These are phyloP conservation scores for Prosopocoilus inquinatus DNA, from an alignment of 2,888 invertebrate species.

Conservation along the genomic window DNA sequence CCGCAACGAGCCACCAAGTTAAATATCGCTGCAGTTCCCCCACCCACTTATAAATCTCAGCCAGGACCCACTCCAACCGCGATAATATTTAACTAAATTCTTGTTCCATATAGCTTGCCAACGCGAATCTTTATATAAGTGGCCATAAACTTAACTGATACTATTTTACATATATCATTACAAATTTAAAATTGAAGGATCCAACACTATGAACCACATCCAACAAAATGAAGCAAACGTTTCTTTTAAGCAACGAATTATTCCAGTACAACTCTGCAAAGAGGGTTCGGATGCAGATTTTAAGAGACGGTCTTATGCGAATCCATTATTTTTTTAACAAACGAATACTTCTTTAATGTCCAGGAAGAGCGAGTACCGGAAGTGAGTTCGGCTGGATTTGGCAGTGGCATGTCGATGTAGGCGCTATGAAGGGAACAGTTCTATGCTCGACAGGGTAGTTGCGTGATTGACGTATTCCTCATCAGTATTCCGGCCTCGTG, in stretches of 20 bases:
- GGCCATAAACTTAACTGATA: constrained; percentile 19
- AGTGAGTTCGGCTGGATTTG: constrained; percentile 12
- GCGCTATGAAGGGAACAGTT: constrained; percentile 25
- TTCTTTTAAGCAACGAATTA: no score
- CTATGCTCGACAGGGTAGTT: constrained; percentile 33
- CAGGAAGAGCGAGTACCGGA: constrained; percentile 4
- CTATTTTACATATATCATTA: constrained; percentile 2
- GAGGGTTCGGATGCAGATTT: no score
- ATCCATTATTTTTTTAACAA: background rate
- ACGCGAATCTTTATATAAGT: constrained; percentile 28
- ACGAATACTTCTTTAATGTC: background rate
- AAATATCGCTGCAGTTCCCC: constrained; percentile 48
- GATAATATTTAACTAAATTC: constrained; percentile 53
- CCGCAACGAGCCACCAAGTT: constrained; percentile 48
- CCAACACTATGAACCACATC: no score
- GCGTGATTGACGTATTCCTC: constrained; percentile 74
- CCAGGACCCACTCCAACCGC: constrained; percentile 48
- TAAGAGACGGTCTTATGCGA: no score
- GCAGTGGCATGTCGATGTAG: constrained; percentile 19
- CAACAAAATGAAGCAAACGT: no score
- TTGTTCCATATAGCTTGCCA: constrained; percentile 48
- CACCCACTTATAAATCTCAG: constrained; percentile 48
- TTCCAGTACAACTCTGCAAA: no score
- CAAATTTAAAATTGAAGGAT: no score
- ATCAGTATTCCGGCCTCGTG: constrained; percentile 72